Percentiles rank a stretch among this genome's conserved stretches.
Conservation (phyloP, 2,113 vertebrate species). For the Ophiodon elongatus region DNA sequence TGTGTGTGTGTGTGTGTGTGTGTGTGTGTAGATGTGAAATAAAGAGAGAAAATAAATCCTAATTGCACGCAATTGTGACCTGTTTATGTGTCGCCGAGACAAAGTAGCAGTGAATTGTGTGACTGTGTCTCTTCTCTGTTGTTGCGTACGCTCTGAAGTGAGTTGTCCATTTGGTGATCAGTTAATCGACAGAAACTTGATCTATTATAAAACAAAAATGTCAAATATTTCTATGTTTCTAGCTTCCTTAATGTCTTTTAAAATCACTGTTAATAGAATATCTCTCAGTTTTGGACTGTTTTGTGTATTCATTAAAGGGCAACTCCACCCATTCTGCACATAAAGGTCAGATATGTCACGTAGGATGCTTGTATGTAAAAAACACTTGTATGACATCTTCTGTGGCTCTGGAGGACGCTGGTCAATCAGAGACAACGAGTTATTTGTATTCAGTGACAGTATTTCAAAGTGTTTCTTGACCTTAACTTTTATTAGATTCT, state of each 20-base stretch:
- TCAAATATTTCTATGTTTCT: background rate
- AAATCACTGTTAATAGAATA: background rate
- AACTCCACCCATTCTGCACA: background rate
- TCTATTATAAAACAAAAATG: background rate
- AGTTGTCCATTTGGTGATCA: background rate
- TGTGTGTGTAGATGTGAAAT: background rate
- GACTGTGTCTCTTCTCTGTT: background rate
- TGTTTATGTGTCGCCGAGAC: background rate
- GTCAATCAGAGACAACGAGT: background rate
- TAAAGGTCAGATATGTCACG: background rate
- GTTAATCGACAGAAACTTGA: background rate
- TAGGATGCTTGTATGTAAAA: background rate
- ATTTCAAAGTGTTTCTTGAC: background rate
- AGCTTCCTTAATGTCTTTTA: background rate
- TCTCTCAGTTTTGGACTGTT: background rate
- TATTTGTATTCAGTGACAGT: background rate
- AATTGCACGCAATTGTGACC: background rate
- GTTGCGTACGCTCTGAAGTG: background rate
- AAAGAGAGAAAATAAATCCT: background rate
- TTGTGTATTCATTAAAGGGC: background rate
- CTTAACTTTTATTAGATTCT: background rate
- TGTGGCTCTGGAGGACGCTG: too few relatives aligned
- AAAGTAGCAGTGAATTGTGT: constrained; percentile 16
- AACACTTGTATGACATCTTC: background rate
- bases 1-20: background rate